A percentile compares a stretch with the other conserved stretches of the same genome.
Evolutionary conservation across 1,140 invertebrate genomes (phyloP).

Genomic region (Portunus trituberculatus): DNA sequence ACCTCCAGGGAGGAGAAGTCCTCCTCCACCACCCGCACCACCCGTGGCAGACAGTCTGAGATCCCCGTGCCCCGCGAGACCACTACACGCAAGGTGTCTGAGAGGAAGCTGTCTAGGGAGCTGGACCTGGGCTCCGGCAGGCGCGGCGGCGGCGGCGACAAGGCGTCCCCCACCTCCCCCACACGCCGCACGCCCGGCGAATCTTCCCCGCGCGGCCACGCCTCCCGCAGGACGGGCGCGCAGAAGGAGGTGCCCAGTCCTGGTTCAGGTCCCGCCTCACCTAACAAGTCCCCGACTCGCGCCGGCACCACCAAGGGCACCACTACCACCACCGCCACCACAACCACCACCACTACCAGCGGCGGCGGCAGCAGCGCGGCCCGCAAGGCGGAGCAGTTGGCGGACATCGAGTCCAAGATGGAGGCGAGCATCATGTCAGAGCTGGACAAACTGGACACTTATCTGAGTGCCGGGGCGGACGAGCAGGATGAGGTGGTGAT

Average conservation of each 20-base stretch:
- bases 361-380: not conserved
- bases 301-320: too few species aligned
- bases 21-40: constrained; percentile 44
- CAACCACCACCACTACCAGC: too few species aligned
- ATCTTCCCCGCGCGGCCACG: constrained; percentile 8
- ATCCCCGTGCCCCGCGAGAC: constrained; percentile 71
- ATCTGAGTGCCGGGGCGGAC: constrained; percentile 63
- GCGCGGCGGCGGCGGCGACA: constrained; percentile 29
- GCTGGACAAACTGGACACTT: constrained; percentile 71
- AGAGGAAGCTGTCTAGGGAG: constrained; percentile 69
- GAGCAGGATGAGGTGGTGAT: constrained; percentile 75
- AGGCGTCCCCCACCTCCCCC: constrained; percentile 69
- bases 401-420: constrained; percentile 65
- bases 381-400: constrained; percentile 53
- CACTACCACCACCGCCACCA: too few species aligned
- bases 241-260: constrained; percentile 53
- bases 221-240: constrained; percentile 54
- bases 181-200: constrained; percentile 63
- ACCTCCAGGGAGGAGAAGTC: constrained; percentile 59
- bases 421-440: constrained; percentile 71
- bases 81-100: constrained; percentile 55
- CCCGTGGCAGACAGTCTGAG: constrained; percentile 70
- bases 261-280: constrained; percentile 44
- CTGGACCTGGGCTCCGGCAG: constrained; percentile 49
- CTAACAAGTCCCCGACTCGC: constrained; percentile 60